Conservation (phyloP, 2,113 vertebrate genomes). For the Chionomys nivalis region DNA sequence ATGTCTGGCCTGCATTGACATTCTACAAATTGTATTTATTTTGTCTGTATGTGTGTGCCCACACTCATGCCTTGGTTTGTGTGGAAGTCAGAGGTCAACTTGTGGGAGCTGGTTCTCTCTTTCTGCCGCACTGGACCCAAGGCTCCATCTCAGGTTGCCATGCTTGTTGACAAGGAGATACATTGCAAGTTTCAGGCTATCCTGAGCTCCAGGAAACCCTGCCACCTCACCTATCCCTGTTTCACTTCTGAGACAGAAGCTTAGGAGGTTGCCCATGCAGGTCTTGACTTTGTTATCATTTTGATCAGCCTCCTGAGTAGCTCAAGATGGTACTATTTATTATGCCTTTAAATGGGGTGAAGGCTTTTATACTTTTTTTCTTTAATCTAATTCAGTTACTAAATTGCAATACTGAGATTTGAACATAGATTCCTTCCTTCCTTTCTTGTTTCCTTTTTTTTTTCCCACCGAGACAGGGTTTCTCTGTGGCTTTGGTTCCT, state of each 20-base stretch:
- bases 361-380: not conserved
- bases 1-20: not conserved
- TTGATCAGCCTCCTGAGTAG: not conserved
- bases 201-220: not conserved
- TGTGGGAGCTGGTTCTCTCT: not conserved
- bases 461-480: not conserved
- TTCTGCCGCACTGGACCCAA: not conserved
- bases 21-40: not conserved
- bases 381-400: not conserved
- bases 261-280: not conserved
- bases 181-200: not conserved
- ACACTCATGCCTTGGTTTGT: not conserved
- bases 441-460: not conserved
- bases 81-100: not conserved
- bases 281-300: not conserved
- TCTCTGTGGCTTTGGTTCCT: no score
- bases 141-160: not conserved
- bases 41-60: not conserved
- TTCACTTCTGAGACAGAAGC: not conserved
- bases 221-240: not conserved
- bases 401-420: constrained; percentile 25
- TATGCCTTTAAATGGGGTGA: not conserved
- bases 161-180: not conserved
- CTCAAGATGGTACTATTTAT: not conserved
- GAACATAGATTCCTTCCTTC: constrained; percentile 6